These are phyloP conservation scores for Pterophyllum scalare DNA, from an alignment of 2,113 vertebrate species.

Conservation along the genomic window DNA sequence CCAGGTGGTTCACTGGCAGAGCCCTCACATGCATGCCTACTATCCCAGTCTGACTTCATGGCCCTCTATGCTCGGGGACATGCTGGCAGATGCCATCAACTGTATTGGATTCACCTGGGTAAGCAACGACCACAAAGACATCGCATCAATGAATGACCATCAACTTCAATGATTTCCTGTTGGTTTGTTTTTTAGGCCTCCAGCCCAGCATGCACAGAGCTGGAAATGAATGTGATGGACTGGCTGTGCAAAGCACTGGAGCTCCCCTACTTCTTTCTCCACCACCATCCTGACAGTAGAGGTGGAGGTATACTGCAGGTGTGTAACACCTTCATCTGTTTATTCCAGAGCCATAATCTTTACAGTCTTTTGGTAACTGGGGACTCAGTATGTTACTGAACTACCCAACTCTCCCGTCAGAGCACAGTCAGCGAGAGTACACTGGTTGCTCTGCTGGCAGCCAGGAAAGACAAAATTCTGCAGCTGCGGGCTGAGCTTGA, in stretches of 20 bases:
- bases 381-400: not conserved
- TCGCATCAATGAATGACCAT: not conserved
- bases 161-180: not conserved
- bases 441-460: constrained; percentile 89
- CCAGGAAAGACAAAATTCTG: constrained; percentile 91
- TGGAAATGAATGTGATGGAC: constrained; percentile 97
- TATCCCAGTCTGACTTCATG: constrained; percentile 94
- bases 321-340: not conserved
- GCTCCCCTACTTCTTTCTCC: constrained; percentile 90
- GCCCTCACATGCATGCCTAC: constrained; percentile 97
- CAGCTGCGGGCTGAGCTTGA: constrained; percentile 85
- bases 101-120: constrained; percentile 99
- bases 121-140: constrained; percentile 32
- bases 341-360: not conserved
- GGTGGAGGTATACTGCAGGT: constrained; percentile 96
- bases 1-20: constrained; percentile 98
- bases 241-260: constrained; percentile 96
- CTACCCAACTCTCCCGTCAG: constrained; percentile 69
- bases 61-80: constrained; percentile 96
- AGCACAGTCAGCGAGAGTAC: constrained; percentile 95
- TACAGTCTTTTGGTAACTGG: not conserved
- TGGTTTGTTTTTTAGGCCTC: constrained; percentile 84
- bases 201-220: constrained; percentile 94
- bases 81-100: constrained; percentile 97
- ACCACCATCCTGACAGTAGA: constrained; percentile 87